Evolutionary conservation across 2,888 invertebrate species (phyloP).

Genomic region (Orthosia cruda): DNA sequence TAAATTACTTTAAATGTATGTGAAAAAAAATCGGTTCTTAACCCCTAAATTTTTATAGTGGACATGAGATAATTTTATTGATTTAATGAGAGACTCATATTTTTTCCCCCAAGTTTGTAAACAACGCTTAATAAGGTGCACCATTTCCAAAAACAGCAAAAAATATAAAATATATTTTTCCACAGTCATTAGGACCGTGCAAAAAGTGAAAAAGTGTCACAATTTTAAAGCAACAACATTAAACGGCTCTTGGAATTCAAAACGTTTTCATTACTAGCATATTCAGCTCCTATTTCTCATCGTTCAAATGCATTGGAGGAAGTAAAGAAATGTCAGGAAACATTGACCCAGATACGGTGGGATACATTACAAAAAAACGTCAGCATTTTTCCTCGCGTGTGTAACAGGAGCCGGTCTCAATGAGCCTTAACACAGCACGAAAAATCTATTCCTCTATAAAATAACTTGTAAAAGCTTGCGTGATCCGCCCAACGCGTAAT

Average conservation of each 20-base stretch:
- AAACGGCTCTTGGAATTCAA: slow-evolving; percentile 37
- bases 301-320: slow-evolving; percentile 67
- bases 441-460: slow-evolving; percentile 73
- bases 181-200: slow-evolving; percentile 15
- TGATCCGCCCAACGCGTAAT: slow-evolving; percentile 77
- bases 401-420: slow-evolving; percentile 71
- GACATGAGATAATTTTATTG: neutral
- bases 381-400: slow-evolving; percentile 76
- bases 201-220: slow-evolving; percentile 10
- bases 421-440: slow-evolving; percentile 57
- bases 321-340: slow-evolving; percentile 67
- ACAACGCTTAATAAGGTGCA: neutral
- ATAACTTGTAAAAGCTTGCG: slow-evolving; percentile 77
- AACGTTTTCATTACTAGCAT: slow-evolving; percentile 43
- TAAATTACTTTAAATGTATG: slow-evolving; percentile 69
- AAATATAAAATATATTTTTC: neutral
- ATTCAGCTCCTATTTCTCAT: slow-evolving; percentile 57
- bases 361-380: slow-evolving; percentile 58
- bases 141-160: neutral
- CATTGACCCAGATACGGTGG: slow-evolving; percentile 73
- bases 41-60: neutral
- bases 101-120: neutral
- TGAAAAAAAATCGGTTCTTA: slow-evolving; percentile 19
- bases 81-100: neutral
- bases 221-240: slow-evolving; percentile 20